Percentiles rank a stretch among this genome's conserved stretches.
These are phyloP conservation scores for Orthosia cruda DNA, from an alignment of 2,888 invertebrate genomes.

Conservation along the genomic window DNA sequence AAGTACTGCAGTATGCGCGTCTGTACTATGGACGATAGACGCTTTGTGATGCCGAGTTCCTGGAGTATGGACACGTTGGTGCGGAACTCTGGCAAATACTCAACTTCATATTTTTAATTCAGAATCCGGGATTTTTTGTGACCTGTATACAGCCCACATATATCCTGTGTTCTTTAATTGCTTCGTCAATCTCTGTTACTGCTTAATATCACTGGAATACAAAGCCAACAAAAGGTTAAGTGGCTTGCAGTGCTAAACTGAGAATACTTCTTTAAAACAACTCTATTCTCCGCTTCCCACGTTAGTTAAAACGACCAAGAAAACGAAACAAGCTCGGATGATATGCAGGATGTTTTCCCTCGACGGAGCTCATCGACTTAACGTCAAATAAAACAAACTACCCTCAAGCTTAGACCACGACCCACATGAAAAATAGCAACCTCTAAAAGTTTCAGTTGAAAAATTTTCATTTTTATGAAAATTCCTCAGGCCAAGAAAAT, in stretches of 20 bases:
- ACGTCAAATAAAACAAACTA: constrained; percentile 53
- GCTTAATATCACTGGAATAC: neutral
- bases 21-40: too few species aligned
- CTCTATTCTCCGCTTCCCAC: neutral
- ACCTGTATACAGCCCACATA: too few species aligned
- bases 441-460: constrained; percentile 47
- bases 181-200: neutral
- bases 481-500: constrained; percentile 60
- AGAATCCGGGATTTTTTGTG: too few species aligned
- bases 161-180: too few species aligned
- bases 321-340: constrained; percentile 3
- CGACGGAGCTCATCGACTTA: constrained; percentile 57
- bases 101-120: too few species aligned
- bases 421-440: constrained; percentile 49
- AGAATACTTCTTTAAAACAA: neutral
- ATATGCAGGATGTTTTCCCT: constrained; percentile 38
- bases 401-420: constrained; percentile 32
- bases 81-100: too few species aligned
- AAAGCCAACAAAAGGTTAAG: constrained; percentile 2
- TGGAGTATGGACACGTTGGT: too few species aligned
- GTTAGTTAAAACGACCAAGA: constrained; percentile 8
- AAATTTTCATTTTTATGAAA: constrained; percentile 65
- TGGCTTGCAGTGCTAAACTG: neutral
- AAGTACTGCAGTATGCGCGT: too few species aligned
- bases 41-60: too few species aligned